Conservation (phyloP, 2,797 vertebrate genomes). For the Ibycter americanus region DNA sequence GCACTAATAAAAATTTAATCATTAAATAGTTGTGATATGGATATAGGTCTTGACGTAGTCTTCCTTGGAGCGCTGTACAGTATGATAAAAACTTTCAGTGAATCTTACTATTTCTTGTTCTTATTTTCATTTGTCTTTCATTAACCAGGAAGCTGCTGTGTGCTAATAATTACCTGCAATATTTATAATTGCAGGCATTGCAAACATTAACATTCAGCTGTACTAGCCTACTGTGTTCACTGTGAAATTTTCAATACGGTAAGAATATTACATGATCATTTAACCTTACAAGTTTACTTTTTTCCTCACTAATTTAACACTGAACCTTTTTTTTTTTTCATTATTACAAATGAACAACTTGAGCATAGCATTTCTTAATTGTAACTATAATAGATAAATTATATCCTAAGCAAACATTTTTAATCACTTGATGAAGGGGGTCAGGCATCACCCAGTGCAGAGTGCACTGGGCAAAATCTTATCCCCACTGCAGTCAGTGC, state of each 20-base stretch:
- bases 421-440: conserved; percentile 20
- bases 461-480: not conserved
- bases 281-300: conserved; percentile 49
- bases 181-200: not conserved
- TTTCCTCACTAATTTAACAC: conserved; percentile 21
- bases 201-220: conserved; percentile 23
- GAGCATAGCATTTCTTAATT: conserved; percentile 13
- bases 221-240: conserved; percentile 43
- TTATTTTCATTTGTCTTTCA: conserved; percentile 7
- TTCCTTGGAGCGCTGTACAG: conserved; percentile 12
- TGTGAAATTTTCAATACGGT: conserved; percentile 36
- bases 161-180: conserved; percentile 8
- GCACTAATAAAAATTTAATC: not conserved
- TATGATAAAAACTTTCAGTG: not conserved
- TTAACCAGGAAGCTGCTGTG: conserved; percentile 28
- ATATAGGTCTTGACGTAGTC: conserved; percentile 5
- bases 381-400: not conserved
- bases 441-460: not conserved
- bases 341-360: not conserved
- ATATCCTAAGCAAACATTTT: not conserved
- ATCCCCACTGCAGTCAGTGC: conserved; percentile 1
- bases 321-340: not conserved
- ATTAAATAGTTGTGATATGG: not conserved
- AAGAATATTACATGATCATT: conserved; percentile 35
- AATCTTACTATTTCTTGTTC: not conserved